Evolutionary conservation across 2,113 vertebrate species (phyloP).

Genomic region (Pholis gunnellus): DNA sequence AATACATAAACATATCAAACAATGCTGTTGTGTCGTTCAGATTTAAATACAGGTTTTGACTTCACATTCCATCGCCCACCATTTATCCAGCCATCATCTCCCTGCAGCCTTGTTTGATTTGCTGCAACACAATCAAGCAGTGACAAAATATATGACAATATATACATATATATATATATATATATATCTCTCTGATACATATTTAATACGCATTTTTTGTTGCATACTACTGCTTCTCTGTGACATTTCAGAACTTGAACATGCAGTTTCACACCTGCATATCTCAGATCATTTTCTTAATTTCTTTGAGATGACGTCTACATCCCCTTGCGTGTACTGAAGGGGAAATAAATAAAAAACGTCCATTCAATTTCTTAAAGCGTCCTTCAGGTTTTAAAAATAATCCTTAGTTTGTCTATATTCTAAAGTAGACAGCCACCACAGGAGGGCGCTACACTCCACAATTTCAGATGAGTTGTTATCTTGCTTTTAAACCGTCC

Average conservation of each 20-base stretch:
- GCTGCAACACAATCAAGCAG: background rate
- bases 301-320: background rate
- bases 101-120: background rate
- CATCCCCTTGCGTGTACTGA: background rate
- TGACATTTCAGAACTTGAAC: background rate
- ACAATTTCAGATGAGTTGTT: background rate
- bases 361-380: background rate
- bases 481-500: background rate
- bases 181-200: no score
- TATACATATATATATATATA: background rate
- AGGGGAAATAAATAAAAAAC: background rate
- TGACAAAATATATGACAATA: background rate
- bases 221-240: background rate
- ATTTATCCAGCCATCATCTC: background rate
- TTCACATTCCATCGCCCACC: background rate
- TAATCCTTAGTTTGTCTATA: background rate
- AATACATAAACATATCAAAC: background rate
- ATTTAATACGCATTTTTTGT: no score
- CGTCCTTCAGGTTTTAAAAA: background rate
- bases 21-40: background rate
- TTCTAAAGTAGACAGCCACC: conserved; percentile 6
- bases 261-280: background rate
- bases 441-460: conserved; percentile 60
- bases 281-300: background rate
- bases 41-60: background rate